Base-by-base conservation (phyloP, 2,888 invertebrate genomes). In the Troilus luridus region DNA sequence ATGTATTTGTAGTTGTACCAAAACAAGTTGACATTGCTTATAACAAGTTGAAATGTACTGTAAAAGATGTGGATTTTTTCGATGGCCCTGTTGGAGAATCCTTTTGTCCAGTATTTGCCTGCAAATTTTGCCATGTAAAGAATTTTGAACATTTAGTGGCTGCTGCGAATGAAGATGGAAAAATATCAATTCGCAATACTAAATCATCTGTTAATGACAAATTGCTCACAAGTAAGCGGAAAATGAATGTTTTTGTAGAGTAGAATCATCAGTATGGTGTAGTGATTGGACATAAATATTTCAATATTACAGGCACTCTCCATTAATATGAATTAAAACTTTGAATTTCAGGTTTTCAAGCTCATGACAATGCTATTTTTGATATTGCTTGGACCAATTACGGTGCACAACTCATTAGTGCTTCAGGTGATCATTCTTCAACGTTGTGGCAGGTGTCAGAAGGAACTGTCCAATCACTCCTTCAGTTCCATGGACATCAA, bases 291-390 rank as follows among this genome's bases (percentile, higher is more conserved):
- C 6, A 56, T n/a, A 9, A 56, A 21, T 41, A 14, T 41, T 7
- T 77, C 21, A 56, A 19, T 89, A 41, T 89, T 6, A n/a, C 11
- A 41, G 41, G 41, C 41, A 12, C 14, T 85, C 21, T 56, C 62
- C 64, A 64, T 64, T 1, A n/a, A 64, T 64, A 19, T 58, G 81
- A 88, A 77, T 91, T 81, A 88, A 14, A 77, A 77, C 89, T 90
- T 90, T 85, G 85, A 12, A 85, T 90, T 90, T 54, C 58, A 92
- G 92, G 85, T 60, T 91, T 92, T 92, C 93, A 94, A 93, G 95
- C 95, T 92, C 98, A 98, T 94, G 96, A 95, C 93, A 98, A 98
- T 95, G 98, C 98, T 0, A 97, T 98, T 62, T 98, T 98, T 94
- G 98, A 98, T 94, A 94, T 98, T 90, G 97, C 97, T 0, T 98